Conservation (phyloP, 1,140 invertebrate genomes). For the Micrasema minimum region DNA sequence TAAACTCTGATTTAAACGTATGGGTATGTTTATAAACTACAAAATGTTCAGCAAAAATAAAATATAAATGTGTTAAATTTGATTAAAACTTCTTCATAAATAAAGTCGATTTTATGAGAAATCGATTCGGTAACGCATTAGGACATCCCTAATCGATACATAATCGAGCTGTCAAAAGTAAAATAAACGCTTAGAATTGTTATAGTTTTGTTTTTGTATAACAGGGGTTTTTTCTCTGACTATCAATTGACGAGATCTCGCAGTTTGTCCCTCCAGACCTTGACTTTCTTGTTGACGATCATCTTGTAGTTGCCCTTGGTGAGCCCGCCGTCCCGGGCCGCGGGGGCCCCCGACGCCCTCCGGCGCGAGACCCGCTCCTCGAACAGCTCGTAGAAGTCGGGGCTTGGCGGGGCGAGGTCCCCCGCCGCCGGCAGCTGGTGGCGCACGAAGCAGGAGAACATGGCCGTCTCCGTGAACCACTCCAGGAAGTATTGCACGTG, state of each 20-base stretch:
- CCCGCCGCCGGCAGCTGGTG: slow-evolving; percentile 31
- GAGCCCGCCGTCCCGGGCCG: slow-evolving; percentile 13
- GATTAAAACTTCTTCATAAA: no score
- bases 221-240: no score
- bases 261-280: slow-evolving; percentile 61
- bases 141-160: no score
- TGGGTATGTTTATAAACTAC: no score
- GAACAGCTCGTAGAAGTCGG: slow-evolving; percentile 63
- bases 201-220: no score
- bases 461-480: slow-evolving; percentile 86
- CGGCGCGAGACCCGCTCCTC: slow-evolving; percentile 58
- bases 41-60: no score
- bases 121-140: no score
- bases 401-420: slow-evolving; percentile 22
- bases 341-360: slow-evolving; percentile 12
- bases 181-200: no score
- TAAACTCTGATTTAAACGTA: no score
- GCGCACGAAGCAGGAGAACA: slow-evolving; percentile 71
- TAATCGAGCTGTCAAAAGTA: no score
- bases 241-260: slow-evolving; percentile 61
- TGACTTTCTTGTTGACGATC: slow-evolving; percentile 63
- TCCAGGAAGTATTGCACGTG: slow-evolving; percentile 78
- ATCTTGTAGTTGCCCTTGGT: slow-evolving; percentile 58
- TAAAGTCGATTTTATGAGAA: no score
- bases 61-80: no score